A percentile compares a stretch with the other conserved stretches of the same genome.
These are phyloP conservation scores for Pterocles burchelli DNA, from an alignment of 2,113 vertebrate genomes.

Conservation along the genomic window DNA sequence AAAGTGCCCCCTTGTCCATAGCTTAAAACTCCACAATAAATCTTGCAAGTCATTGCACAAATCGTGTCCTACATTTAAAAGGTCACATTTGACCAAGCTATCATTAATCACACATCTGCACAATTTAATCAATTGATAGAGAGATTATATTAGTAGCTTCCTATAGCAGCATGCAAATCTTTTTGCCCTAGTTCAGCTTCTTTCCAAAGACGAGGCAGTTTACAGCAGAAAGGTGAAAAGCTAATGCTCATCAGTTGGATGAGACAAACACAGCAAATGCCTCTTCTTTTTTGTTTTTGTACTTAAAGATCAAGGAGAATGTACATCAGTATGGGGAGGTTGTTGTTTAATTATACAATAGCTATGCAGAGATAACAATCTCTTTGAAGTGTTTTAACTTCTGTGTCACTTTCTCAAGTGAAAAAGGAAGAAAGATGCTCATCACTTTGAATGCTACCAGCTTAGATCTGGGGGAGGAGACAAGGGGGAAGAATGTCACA, in stretches of 20 bases:
- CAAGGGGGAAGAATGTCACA: not conserved
- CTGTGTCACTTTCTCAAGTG: slow-evolving; percentile 30
- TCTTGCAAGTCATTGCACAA: slow-evolving; percentile 31
- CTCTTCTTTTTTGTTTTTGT: slow-evolving; percentile 23
- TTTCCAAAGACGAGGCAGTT: not conserved
- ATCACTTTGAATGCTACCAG: slow-evolving; percentile 21
- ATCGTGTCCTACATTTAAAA: slow-evolving; percentile 8
- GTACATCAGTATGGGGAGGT: not conserved
- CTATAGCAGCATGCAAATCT: not conserved
- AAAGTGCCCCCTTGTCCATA: not conserved
- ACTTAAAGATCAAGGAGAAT: slow-evolving; percentile 52
- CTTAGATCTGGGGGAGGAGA: slow-evolving; percentile 43
- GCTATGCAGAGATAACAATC: slow-evolving; percentile 21
- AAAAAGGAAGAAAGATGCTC: slow-evolving; percentile 12
- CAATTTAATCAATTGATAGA: slow-evolving; percentile 2
- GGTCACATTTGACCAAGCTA: slow-evolving; percentile 36
- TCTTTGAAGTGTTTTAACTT: slow-evolving; percentile 62
- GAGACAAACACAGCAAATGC: not conserved
- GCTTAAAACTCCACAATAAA: not conserved
- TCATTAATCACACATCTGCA: slow-evolving; percentile 31
- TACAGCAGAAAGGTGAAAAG: not conserved
- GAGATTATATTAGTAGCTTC: not conserved
- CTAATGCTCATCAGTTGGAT: not conserved
- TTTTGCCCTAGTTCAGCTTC: not conserved
- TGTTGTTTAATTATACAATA: slow-evolving; percentile 61